Evolutionary conservation across 2,797 vertebrate genomes (phyloP), one percentile per base, ranked within the genome.

Genomic region (Perodicticus potto): DNA sequence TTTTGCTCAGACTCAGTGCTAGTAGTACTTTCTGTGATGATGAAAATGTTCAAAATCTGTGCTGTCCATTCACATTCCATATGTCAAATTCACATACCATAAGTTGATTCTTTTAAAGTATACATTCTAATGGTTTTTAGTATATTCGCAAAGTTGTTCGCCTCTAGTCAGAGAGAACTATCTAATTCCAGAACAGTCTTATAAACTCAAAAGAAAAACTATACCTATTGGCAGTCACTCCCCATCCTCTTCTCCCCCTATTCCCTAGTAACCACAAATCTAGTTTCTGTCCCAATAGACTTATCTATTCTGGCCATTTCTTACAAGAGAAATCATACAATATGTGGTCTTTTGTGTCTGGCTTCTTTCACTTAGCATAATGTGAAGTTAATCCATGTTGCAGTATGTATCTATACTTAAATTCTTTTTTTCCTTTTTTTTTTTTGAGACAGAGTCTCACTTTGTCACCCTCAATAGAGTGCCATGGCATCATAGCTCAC

Each of bases 311-410:
- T 87, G 73, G 40, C 81, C 49, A 93, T 85, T 90, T 90, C 49
- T 84, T 91, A 78, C 32, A 69, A 89, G 91, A 49, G 34, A 37
- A 93, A 95, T 91, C 76, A 94, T 59, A 73, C 16, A 83, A 37
- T 65, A 65, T 43, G 55, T 96, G 32, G 43, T 91, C 63, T 88
- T 92, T 61, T 94, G 57, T 61, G 12, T 78, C 78, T 92, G 81
- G 53, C 59, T 94, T 94, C 89, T 93, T 85, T 92, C 53, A 94
- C n/a, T 93, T 80, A 78, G 40, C 53, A 65, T 70, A 73, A 95
- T 37, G 43, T 61, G 65, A 95, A 78, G 83, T 82, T 95, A 91
- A 96, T 91, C 57, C 57, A 92, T 55, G 10, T 65, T 82, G 55
- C 63, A 91, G 74, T 34, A 20, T 80, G 13, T 57, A 85, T 69